Conservation (phyloP, 2,797 vertebrate species). For the Phrynocephalus guinanensis region DNA sequence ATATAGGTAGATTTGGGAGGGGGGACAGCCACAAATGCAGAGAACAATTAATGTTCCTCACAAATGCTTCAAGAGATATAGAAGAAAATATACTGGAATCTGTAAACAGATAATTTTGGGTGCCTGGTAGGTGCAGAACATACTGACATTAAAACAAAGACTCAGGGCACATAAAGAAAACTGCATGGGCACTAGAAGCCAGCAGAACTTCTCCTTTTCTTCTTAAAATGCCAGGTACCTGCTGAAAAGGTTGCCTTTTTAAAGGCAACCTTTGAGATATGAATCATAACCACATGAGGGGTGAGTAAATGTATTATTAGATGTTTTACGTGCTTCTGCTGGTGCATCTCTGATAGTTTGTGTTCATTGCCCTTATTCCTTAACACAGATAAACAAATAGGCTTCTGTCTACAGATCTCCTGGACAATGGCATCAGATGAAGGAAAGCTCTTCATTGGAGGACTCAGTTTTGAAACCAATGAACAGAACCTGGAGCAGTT, state of each 20-base stretch:
- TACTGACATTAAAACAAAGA: not conserved
- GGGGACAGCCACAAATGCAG: not conserved
- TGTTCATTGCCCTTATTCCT: not conserved
- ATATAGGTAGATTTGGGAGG: not conserved
- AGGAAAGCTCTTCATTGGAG: conserved; percentile 87
- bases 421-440: conserved; percentile 75
- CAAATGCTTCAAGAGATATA: not conserved
- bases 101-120: not conserved
- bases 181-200: not conserved
- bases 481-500: conserved; percentile 84
- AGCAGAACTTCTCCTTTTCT: not conserved
- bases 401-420: conserved; percentile 20
- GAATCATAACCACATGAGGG: not conserved
- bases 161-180: not conserved
- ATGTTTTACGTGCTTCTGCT: not conserved
- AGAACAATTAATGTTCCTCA: not conserved
- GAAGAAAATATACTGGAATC: not conserved
- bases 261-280: not conserved
- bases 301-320: not conserved
- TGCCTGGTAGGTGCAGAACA: not conserved
- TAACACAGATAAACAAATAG: not conserved
- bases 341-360: not conserved
- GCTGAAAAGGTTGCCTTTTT: not conserved
- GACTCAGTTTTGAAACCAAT: conserved; percentile 86
- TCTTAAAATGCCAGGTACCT: not conserved